Evolutionary conservation across 2,113 vertebrate species (phyloP).

Genomic region (Plecotus auritus): DNA sequence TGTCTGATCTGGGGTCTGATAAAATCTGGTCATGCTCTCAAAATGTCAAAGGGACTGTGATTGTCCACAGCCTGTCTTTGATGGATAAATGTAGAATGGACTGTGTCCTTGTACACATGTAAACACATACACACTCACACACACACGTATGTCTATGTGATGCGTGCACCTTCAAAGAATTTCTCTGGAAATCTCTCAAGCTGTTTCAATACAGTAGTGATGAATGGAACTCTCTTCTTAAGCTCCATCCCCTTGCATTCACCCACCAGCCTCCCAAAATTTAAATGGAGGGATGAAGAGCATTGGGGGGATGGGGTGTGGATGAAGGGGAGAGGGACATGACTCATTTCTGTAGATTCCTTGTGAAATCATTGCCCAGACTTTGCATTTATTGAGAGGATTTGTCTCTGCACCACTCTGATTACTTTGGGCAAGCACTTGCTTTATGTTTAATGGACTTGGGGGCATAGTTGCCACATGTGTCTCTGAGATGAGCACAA

Average conservation of each 20-base stretch:
- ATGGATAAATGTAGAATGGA: not conserved
- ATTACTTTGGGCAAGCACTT: not conserved
- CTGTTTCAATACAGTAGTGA: not conserved
- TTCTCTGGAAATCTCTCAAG: not conserved
- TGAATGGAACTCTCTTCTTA: not conserved
- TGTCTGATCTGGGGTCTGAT: not conserved
- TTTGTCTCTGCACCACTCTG: not conserved
- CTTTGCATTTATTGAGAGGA: not conserved
- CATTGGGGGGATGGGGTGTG: rapidly evolving
- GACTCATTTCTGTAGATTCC: not conserved
- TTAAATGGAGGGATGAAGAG: not conserved
- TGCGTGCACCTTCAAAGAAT: not conserved
- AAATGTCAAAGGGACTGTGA: not conserved
- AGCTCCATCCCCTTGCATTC: not conserved
- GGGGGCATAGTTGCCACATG: not conserved
- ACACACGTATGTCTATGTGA: not conserved
- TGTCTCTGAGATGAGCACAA: not conserved
- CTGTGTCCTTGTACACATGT: not conserved
- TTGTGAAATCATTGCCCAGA: not conserved
- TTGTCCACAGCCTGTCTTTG: not conserved
- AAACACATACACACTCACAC: not conserved
- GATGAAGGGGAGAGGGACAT: too few species aligned
- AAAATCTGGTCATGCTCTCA: not conserved
- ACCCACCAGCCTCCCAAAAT: not conserved
- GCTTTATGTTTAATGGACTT: not conserved